phyloP scores from a whole-genome alignment of 1,140 invertebrate species.

The Trichonephila clavata region DNA sequence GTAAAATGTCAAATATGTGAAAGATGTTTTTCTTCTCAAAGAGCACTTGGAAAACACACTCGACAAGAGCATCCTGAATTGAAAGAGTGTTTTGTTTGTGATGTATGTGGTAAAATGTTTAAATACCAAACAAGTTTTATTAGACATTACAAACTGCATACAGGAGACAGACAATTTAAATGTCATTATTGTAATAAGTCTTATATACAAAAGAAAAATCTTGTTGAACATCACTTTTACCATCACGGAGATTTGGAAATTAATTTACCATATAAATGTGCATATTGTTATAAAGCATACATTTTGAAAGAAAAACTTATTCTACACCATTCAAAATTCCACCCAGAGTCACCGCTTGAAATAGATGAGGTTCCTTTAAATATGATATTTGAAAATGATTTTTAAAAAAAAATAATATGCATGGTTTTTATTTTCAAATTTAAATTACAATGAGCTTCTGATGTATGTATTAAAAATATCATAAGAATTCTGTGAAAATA shows the following conservation, averaged over 20 bases:
- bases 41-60: neutral
- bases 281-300: neutral
- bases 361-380: neutral
- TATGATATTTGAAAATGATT: too few relatives aligned
- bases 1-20: constrained; percentile 17
- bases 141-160: constrained; percentile 33
- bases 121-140: constrained; percentile 6
- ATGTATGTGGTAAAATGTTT: constrained; percentile 40
- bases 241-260: neutral
- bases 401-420: too few relatives aligned
- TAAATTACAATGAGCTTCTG: too few relatives aligned
- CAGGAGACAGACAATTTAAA: neutral
- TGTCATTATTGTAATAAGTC: constrained; percentile 21
- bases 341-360: neutral
- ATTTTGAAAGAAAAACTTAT: neutral
- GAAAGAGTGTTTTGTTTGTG: neutral
- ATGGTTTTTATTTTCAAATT: too few relatives aligned
- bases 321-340: neutral
- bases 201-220: constrained; percentile 5
- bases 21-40: neutral
- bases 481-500: too few relatives aligned
- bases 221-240: neutral
- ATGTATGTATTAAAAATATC: too few relatives aligned
- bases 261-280: constrained; percentile 1
- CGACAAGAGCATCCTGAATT: neutral